Evolutionary conservation across 64 coral and sea anemone species (phyloP).

Genomic region (Orbicella faveolata): DNA sequence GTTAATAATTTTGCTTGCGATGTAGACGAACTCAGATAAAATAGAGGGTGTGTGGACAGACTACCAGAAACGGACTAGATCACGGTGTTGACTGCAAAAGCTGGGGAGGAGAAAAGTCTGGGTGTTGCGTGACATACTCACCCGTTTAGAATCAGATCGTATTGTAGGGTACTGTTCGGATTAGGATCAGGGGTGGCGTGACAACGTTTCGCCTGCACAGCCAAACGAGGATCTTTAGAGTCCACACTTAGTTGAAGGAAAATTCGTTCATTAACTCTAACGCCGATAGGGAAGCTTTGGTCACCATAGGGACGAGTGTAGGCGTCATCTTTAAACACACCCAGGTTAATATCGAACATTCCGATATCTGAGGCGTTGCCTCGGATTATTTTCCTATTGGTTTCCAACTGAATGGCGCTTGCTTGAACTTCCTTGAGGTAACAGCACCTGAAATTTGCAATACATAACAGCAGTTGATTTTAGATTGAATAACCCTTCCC

Average conservation of each 20-base stretch:
- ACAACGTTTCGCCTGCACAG: slow-evolving; percentile 74
- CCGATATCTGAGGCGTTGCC: slow-evolving; percentile 61
- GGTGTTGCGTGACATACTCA: slow-evolving; percentile 22
- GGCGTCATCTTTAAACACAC: slow-evolving; percentile 64
- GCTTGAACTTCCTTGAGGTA: slow-evolving; percentile 62
- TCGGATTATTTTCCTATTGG: slow-evolving; percentile 71
- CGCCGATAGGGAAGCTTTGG: slow-evolving; percentile 81
- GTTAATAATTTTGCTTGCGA: no score
- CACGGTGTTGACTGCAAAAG: not conserved
- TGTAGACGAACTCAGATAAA: no score
- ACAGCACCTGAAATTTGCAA: slow-evolving; percentile 39
- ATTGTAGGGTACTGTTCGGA: slow-evolving; percentile 67
- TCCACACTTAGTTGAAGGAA: slow-evolving; percentile 68
- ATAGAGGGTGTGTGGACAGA: no score
- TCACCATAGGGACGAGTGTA: slow-evolving; percentile 74
- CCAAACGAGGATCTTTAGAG: slow-evolving; percentile 63
- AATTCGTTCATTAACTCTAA: slow-evolving; percentile 64
- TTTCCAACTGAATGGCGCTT: slow-evolving; percentile 59
- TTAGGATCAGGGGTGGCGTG: slow-evolving; percentile 87
- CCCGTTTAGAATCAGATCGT: slow-evolving; percentile 79
- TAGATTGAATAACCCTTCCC: not conserved
- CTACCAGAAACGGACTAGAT: no score
- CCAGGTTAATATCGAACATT: slow-evolving; percentile 62
- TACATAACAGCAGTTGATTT: not conserved
- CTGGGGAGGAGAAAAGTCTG: not conserved